Evolutionary conservation across 2,888 invertebrate species (phyloP).

Genomic region (Neoitamus cyanurus): DNA sequence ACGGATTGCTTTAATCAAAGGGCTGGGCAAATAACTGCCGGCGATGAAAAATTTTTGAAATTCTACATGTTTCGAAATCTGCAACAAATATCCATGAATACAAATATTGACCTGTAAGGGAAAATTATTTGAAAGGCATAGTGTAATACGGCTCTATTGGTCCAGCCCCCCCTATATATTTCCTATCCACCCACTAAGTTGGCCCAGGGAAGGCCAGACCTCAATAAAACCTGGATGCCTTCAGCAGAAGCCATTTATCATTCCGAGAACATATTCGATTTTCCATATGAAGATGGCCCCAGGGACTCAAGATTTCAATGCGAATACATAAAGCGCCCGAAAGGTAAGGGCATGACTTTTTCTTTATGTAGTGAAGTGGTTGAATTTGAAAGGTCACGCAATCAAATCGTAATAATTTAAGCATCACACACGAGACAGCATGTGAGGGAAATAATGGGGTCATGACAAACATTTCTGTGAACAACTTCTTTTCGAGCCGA

Average conservation of each 20-base stretch:
- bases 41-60: neutral
- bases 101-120: conserved; percentile 13
- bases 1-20: neutral
- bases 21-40: neutral
- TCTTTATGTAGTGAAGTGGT: neutral
- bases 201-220: neutral
- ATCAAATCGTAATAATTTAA: conserved; percentile 16
- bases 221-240: conserved; percentile 15
- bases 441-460: neutral
- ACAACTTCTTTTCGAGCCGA: neutral
- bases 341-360: conserved; percentile 28
- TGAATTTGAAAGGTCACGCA: conserved; percentile 12
- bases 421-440: neutral
- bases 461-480: neutral
- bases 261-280: conserved; percentile 37
- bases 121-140: conserved; percentile 10
- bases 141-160: neutral
- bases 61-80: conserved; percentile 4
- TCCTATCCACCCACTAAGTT: neutral
- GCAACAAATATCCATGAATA: conserved; percentile 18
- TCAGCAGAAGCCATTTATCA: conserved; percentile 37
- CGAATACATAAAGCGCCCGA: conserved; percentile 1
- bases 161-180: neutral
- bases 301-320: conserved; percentile 10
- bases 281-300: conserved; percentile 24